phyloP scores from a whole-genome alignment of 2,888 invertebrate genomes.

The Troides aeacus region DNA sequence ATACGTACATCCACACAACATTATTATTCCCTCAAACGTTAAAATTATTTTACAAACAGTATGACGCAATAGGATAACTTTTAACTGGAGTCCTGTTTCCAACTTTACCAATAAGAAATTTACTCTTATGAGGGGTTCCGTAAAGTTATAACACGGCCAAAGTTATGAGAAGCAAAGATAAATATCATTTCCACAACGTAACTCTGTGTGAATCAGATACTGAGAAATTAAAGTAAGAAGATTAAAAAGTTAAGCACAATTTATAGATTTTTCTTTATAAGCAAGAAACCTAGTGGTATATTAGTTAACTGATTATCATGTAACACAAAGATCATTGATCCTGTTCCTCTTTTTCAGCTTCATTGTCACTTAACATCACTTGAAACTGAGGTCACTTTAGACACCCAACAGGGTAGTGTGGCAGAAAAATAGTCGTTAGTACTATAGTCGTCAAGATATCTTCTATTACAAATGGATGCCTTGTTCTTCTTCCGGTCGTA shows the following conservation, averaged over 20 bases:
- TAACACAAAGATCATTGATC: too few species aligned
- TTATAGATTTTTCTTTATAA: too few species aligned
- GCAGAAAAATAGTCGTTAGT: too few species aligned
- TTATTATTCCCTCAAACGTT: background rate
- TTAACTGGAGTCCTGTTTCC: conserved; percentile 10
- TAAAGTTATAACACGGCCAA: conserved; percentile 9
- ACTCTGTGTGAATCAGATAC: background rate
- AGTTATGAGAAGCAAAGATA: conserved; percentile 11
- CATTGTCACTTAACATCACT: too few species aligned
- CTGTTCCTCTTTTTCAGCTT: too few species aligned
- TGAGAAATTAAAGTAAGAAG: background rate
- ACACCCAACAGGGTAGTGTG: too few species aligned
- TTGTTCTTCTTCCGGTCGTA: too few species aligned
- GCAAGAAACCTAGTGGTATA: too few species aligned
- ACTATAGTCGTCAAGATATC: too few species aligned
- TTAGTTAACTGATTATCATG: too few species aligned
- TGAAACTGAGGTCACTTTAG: too few species aligned
- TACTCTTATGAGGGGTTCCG: conserved; percentile 16
- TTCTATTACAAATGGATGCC: too few species aligned
- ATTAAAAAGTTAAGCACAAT: background rate
- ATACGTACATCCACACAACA: background rate
- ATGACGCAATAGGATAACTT: conserved; percentile 12
- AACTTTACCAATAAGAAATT: conserved; percentile 22
- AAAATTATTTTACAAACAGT: conserved; percentile 11
- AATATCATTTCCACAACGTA: conserved; percentile 8